Conservation (phyloP, 2,888 invertebrate genomes). For the Drosophila tripunctata region DNA sequence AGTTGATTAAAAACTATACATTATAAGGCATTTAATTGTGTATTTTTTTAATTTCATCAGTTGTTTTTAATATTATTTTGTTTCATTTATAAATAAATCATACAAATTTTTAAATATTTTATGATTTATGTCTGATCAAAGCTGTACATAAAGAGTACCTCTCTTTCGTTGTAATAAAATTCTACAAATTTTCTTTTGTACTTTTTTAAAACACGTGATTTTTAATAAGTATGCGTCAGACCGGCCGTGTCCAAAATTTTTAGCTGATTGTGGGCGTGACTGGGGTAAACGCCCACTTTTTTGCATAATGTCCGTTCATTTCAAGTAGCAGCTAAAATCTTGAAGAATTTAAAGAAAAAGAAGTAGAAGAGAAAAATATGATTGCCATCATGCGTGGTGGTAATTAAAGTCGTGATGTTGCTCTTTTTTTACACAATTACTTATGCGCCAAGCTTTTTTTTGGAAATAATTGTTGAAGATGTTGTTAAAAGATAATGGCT, state of each 20-base stretch:
- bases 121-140: neutral
- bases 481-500: conserved; percentile 72
- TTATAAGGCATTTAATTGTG: too few relatives aligned
- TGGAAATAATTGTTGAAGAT: conserved; percentile 38
- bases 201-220: neutral
- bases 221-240: conserved; percentile 41
- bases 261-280: conserved; percentile 30
- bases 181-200: neutral
- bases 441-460: conserved; percentile 19
- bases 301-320: conserved; percentile 53
- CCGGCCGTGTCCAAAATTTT: conserved; percentile 23
- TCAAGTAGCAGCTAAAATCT: conserved; percentile 25
- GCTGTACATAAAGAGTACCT: neutral
- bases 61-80: neutral
- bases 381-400: conserved; percentile 49
- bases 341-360: conserved; percentile 19
- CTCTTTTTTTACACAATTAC: conserved; percentile 40
- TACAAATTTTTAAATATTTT: neutral
- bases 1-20: too few relatives aligned
- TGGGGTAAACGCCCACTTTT: conserved; percentile 39
- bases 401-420: conserved; percentile 60
- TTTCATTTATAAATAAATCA: neutral
- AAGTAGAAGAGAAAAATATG: neutral
- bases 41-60: too few relatives aligned
- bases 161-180: neutral